Conservation (phyloP, 2,113 vertebrate species). For the Hyperoodon ampullatus region DNA sequence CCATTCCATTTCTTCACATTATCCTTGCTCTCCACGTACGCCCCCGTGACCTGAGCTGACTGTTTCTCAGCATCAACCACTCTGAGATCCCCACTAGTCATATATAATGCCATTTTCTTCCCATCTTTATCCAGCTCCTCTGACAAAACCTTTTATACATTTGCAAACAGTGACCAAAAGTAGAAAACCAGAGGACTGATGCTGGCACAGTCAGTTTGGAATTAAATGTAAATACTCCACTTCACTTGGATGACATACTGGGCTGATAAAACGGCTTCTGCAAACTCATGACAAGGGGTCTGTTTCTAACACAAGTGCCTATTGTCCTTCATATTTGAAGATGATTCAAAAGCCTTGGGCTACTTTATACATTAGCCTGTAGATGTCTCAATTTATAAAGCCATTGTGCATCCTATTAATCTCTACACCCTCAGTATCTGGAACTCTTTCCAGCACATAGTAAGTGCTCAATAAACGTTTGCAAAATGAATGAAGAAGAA, state of each 20-base stretch:
- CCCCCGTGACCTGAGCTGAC: background rate
- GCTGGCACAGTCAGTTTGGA: constrained; percentile 24
- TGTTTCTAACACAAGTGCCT: constrained; percentile 46
- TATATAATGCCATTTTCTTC: background rate
- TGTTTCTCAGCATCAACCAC: background rate
- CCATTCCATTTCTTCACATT: constrained; percentile 45
- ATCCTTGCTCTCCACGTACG: background rate
- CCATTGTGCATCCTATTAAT: background rate
- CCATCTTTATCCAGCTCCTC: constrained; percentile 59
- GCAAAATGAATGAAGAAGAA: background rate
- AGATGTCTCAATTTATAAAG: constrained; percentile 59
- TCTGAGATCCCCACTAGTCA: background rate
- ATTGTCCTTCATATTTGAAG: constrained; percentile 45
- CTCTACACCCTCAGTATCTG: background rate
- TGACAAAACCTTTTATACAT: constrained; percentile 52
- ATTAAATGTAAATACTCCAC: constrained; percentile 56
- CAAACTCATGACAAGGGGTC: constrained; percentile 50
- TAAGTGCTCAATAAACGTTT: constrained; percentile 49
- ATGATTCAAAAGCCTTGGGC: constrained; percentile 18
- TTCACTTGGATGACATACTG: background rate
- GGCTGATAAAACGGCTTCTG: constrained; percentile 61
- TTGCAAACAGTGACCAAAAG: constrained; percentile 58
- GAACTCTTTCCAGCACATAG: background rate
- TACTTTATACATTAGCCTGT: background rate
- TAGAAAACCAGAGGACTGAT: background rate